A percentile compares a stretch with the other conserved stretches of the same genome.
These are phyloP conservation scores for Protula sp. DNA, from an alignment of 2,888 invertebrate genomes.

Conservation along the genomic window DNA sequence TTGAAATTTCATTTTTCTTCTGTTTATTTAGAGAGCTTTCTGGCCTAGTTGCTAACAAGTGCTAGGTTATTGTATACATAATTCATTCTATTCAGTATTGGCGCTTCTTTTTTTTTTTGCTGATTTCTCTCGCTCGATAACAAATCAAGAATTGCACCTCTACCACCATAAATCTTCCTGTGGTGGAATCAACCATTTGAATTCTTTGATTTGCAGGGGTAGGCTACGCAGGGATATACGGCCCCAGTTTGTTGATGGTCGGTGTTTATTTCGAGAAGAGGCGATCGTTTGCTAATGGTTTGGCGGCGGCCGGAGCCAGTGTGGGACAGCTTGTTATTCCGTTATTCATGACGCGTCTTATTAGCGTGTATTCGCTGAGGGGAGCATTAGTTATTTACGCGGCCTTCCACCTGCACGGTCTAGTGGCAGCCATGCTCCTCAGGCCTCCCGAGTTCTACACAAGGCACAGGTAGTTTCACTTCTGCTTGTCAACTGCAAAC, in stretches of 20 bases:
- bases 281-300: constrained; percentile 20
- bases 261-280: constrained; percentile 18
- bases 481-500: too few relatives aligned
- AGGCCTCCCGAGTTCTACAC: constrained; percentile 18
- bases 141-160: too few relatives aligned
- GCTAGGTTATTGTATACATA: too few relatives aligned
- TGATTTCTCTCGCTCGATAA: too few relatives aligned
- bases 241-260: constrained; percentile 16
- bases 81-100: too few relatives aligned
- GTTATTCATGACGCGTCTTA: constrained; percentile 4
- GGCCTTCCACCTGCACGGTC: constrained; percentile 11
- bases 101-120: too few relatives aligned
- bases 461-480: too few relatives aligned
- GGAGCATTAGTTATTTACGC: constrained; percentile 20
- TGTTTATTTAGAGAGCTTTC: too few relatives aligned
- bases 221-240: constrained; percentile 15
- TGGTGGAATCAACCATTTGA: too few relatives aligned
- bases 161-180: too few relatives aligned
- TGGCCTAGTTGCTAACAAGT: too few relatives aligned
- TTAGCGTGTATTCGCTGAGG: constrained; percentile 8
- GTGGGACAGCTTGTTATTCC: constrained; percentile 21
- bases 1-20: too few relatives aligned
- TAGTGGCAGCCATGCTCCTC: constrained; percentile 15
- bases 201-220: constrained; percentile 7
- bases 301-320: constrained; percentile 21